These are phyloP conservation scores for Drosophila nebulosa DNA, from an alignment of 1,140 invertebrate species.

Conservation along the genomic window DNA sequence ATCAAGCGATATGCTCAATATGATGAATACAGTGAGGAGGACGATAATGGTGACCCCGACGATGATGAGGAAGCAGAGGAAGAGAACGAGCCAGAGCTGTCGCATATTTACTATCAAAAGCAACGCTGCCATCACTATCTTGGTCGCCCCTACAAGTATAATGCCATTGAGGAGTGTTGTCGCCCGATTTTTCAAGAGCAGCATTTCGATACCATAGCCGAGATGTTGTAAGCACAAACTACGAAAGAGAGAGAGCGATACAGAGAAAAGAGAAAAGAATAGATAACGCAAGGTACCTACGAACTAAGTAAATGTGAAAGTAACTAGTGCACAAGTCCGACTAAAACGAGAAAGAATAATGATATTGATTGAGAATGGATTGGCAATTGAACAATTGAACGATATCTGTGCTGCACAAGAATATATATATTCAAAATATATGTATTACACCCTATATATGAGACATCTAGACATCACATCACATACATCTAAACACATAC, in stretches of 20 bases:
- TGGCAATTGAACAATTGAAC: conserved; percentile 7
- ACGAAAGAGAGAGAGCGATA: no score
- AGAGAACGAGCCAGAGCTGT: neutral
- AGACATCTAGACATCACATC: conserved; percentile 21
- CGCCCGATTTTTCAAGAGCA: conserved; percentile 71
- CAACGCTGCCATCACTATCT: conserved; percentile 20
- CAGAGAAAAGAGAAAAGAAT: neutral
- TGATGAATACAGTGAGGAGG: conserved; percentile 1
- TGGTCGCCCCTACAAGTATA: conserved; percentile 57
- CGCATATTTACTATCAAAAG: conserved; percentile 19
- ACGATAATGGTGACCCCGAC: neutral
- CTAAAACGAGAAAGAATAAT: neutral
- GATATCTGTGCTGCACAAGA: conserved; percentile 37
- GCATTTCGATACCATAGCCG: conserved; percentile 60
- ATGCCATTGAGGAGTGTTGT: conserved; percentile 70
- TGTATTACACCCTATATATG: conserved; percentile 56
- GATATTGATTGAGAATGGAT: conserved; percentile 1
- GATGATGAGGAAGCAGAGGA: neutral
- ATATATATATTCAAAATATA: conserved; percentile 76
- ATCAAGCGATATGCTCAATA: neutral
- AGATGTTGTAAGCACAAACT: conserved; percentile 51
- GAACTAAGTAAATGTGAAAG: conserved; percentile 32
- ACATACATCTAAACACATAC: conserved; percentile 19
- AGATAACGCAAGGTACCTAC: conserved; percentile 68
- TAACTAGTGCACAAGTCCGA: conserved; percentile 18